phyloP scores from a whole-genome alignment of 2,888 invertebrate genomes.

The Bhutanitis thaidina region DNA sequence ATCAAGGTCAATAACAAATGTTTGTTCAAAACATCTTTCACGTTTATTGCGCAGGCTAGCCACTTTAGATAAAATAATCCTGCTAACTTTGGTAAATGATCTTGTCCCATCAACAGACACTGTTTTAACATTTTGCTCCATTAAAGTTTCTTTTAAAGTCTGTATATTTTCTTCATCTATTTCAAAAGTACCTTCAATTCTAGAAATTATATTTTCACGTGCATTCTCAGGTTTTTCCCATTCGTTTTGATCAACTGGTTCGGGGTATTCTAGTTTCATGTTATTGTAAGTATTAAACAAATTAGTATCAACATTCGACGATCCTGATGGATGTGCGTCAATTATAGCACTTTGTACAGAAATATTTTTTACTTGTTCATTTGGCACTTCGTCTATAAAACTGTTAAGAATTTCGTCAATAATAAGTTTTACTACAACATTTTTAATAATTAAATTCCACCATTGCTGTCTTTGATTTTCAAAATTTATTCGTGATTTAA shows the following conservation, averaged over 20 bases:
- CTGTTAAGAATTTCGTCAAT: conserved; percentile 50
- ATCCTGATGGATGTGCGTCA: conserved; percentile 63
- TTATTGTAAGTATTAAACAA: conserved; percentile 54
- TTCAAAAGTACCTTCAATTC: conserved; percentile 66
- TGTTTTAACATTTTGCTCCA: conserved; percentile 66
- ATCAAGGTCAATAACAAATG: conserved; percentile 70
- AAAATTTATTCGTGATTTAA: conserved; percentile 38
- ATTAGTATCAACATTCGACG: conserved; percentile 50
- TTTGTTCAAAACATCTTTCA: conserved; percentile 78
- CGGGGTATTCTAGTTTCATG: conserved; percentile 63
- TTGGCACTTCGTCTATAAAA: conserved; percentile 21
- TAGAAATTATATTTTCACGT: conserved; percentile 58
- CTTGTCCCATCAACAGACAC: conserved; percentile 60
- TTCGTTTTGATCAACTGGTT: conserved; percentile 61
- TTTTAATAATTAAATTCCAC: conserved; percentile 47
- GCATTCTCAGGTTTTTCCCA: conserved; percentile 75
- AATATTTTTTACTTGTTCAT: conserved; percentile 26
- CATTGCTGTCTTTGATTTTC: conserved; percentile 42
- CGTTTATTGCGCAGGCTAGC: conserved; percentile 58
- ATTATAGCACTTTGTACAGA: conserved; percentile 60
- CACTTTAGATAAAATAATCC: conserved; percentile 43
- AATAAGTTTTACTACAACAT: conserved; percentile 47
- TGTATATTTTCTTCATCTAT: conserved; percentile 64
- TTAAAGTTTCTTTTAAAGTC: conserved; percentile 48
- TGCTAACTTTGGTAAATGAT: conserved; percentile 45